Evolutionary conservation across 1,140 invertebrate species (phyloP).

Genomic region (Ectropis grisescens): DNA sequence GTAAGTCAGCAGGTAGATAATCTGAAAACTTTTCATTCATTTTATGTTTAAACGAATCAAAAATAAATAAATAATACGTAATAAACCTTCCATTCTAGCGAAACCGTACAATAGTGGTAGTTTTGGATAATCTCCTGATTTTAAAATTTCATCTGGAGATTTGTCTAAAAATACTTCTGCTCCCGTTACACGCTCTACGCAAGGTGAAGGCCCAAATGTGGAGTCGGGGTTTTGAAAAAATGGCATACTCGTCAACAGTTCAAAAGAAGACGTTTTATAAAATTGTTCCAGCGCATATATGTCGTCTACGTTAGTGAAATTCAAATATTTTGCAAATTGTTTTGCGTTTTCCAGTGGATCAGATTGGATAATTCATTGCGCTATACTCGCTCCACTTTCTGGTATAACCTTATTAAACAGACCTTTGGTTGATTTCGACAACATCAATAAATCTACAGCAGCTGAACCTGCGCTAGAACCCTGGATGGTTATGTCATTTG

Average conservation of each 20-base stretch:
- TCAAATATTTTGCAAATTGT: conserved; percentile 7
- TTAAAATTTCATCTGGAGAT: conserved; percentile 7
- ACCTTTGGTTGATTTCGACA: conserved; percentile 17
- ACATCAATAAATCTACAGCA: conserved; percentile 15
- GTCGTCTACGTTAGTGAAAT: conserved; percentile 9
- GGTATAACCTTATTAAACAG: conserved; percentile 23
- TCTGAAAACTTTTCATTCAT: conserved; percentile 20
- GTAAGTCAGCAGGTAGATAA: conserved; percentile 16
- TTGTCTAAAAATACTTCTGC: conserved; percentile 11
- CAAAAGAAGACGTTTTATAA: conserved; percentile 10
- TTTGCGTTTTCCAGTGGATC: conserved; percentile 18
- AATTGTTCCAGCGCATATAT: conserved; percentile 16
- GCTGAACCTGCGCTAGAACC: conserved; percentile 19
- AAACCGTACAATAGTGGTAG: conserved; percentile 6
- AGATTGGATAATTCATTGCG: conserved; percentile 10
- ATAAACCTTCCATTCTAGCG: conserved; percentile 15
- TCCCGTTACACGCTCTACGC: conserved; percentile 12
- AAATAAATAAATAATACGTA: conserved; percentile 1
- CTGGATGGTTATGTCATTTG: conserved; percentile 18
- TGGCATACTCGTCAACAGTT: conserved; percentile 1
- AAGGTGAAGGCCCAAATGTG: conserved; percentile 13
- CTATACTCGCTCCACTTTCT: conserved; percentile 15
- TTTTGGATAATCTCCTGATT: not conserved
- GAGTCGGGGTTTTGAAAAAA: too few relatives aligned
- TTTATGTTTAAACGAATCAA: conserved; percentile 5